These are phyloP conservation scores for Rhagophthalmus giganteus DNA, from an alignment of 2,888 invertebrate genomes.

Conservation along the genomic window DNA sequence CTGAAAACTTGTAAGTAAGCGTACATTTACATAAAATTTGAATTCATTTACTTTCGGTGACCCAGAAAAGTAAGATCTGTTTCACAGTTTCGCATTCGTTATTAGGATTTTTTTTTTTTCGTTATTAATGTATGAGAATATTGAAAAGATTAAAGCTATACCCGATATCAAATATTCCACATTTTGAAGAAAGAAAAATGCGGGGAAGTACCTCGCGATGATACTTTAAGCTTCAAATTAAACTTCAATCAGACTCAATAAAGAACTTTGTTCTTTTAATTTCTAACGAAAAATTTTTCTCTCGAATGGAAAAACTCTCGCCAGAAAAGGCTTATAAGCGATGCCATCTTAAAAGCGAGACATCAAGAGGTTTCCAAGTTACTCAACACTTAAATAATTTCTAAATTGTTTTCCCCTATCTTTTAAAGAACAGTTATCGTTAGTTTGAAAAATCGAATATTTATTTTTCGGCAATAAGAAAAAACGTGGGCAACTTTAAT, in stretches of 20 bases:
- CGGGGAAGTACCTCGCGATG: constrained; percentile 16
- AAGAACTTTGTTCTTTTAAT: constrained; percentile 29
- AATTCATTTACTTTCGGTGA: constrained; percentile 32
- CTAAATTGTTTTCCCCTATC: constrained; percentile 14
- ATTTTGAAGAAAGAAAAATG: constrained; percentile 17
- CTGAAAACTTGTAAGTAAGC: constrained; percentile 37
- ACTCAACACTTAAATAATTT: constrained; percentile 15
- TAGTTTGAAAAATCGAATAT: not conserved
- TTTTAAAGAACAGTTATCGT: not conserved
- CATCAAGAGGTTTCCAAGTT: constrained; percentile 10
- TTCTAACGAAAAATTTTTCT: constrained; percentile 23
- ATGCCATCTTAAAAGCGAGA: constrained; percentile 7
- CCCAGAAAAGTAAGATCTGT: constrained; percentile 27
- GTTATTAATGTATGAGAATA: constrained; percentile 7
- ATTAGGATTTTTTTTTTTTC: too few relatives aligned
- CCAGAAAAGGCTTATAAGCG: constrained; percentile 10
- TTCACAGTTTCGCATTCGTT: constrained; percentile 14
- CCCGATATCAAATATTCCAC: not conserved
- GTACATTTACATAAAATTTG: constrained; percentile 39
- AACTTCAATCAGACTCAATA: constrained; percentile 33
- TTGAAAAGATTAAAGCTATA: constrained; percentile 2
- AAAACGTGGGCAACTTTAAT: not conserved
- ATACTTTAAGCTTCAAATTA: constrained; percentile 31
- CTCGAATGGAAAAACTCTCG: constrained; percentile 10
- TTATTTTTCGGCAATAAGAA: too few relatives aligned